Base-by-base conservation (phyloP, 2,113 vertebrate species). In the Festucalex cinctus region DNA sequence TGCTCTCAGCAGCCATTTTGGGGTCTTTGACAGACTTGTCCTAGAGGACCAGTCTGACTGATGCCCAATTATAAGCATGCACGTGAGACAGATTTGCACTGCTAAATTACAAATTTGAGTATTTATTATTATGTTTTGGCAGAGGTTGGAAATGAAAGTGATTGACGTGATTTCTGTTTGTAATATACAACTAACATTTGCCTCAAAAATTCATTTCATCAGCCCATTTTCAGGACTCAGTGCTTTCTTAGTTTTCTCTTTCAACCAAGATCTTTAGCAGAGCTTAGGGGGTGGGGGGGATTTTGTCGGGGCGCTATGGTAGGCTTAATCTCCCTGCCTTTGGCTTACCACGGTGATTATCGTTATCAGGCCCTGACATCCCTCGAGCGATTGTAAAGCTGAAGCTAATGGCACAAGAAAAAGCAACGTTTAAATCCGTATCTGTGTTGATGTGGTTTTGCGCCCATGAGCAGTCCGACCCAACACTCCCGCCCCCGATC, bases 361-460 rank as follows among this genome's bases (percentile, higher is more conserved):
- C 82, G 70, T 89, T 88, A 88, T 90, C 84, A 88, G 83, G 76
- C 61, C 83, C 82, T 78, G 76, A 87, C 84, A 90, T 86, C 85
- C 82, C 70, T 86, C 75, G 41, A 74, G 81, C 68, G 69, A 82
- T 82, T 84, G 85, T 83, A 81, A 86, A 80, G 58, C 79, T 73
- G 43, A 54, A 74, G 86, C 81, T 84, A 62, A 88, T 87, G 80
- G 26, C 78, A 76, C 74, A 69, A 74, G 71, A 64, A 76, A 75
- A 83, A 75, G 70, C 63, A 62, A 58, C 62, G 78, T 87, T 84
- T 81, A 80, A 83, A 88, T 85, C 70, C 76, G 66, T 81, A 83
- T 77, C 81, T 74, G 51, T 77, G 78, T 78, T 75, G 46, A 69
- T 78, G 74, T 60, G 69, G 63, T 44, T 74, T 70, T 78, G 71